Conservation (phyloP, 2,797 vertebrate species). For the Crenichthys baileyi region DNA sequence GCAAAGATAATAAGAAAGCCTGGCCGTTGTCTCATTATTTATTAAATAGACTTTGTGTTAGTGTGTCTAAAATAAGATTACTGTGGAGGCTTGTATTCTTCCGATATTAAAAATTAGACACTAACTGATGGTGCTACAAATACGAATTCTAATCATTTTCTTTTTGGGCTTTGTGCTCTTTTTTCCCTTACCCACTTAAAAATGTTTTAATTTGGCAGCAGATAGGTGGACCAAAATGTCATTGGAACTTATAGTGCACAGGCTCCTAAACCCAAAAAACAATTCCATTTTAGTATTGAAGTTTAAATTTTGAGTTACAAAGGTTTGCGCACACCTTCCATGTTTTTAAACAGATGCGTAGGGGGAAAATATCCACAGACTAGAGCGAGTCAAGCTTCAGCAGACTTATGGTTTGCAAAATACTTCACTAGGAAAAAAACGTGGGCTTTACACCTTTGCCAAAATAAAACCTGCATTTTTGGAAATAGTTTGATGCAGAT, state of each 20-base stretch:
- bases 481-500: neutral
- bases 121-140: conserved; percentile 2
- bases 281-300: neutral
- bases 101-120: conserved; percentile 7
- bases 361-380: neutral
- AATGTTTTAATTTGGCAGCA: conserved; percentile 11
- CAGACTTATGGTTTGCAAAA: neutral
- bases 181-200: neutral
- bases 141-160: neutral
- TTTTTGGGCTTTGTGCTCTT: neutral
- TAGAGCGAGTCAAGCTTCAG: neutral
- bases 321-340: neutral
- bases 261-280: neutral
- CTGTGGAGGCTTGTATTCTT: neutral
- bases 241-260: neutral
- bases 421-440: neutral
- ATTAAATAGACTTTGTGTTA: neutral
- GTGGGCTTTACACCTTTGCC: neutral
- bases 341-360: neutral
- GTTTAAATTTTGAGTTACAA: neutral
- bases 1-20: neutral
- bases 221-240: conserved; percentile 30
- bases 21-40: neutral
- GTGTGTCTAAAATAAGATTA: conserved; percentile 1
- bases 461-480: neutral